Evolutionary conservation across 2,797 vertebrate genomes (phyloP).

Genomic region (Buceros bicornis): DNA sequence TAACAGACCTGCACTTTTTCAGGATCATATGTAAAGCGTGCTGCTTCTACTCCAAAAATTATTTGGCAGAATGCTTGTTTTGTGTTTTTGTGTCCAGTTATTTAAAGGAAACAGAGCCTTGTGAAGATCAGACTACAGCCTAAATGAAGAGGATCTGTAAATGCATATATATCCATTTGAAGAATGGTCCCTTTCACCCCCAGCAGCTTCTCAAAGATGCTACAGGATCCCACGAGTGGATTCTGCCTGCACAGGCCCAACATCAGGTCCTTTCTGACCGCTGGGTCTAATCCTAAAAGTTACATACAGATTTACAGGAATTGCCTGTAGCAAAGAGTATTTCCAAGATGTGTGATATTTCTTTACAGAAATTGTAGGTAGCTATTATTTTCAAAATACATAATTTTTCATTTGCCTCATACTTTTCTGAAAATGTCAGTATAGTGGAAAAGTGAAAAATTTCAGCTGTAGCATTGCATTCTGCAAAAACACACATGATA

Average conservation of each 20-base stretch:
- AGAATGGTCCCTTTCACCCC: background rate
- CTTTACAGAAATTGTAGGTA: background rate
- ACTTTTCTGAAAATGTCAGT: background rate
- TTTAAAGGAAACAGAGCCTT: background rate
- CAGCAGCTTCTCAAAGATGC: background rate
- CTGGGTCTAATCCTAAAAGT: background rate
- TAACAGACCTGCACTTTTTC: background rate
- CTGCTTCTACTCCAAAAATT: background rate
- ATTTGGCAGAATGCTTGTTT: background rate
- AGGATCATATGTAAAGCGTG: background rate
- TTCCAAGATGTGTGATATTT: background rate
- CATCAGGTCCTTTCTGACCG: background rate
- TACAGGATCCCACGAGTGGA: background rate
- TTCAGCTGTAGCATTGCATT: background rate
- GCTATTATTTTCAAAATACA: background rate
- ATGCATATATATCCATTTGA: background rate
- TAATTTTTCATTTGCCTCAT: background rate
- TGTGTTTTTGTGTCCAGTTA: background rate
- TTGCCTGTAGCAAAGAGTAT: background rate
- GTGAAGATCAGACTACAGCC: background rate
- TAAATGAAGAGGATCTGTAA: background rate
- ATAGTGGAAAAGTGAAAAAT: background rate
- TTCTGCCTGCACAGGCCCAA: background rate
- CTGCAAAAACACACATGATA: background rate
- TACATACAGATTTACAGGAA: background rate